Evolutionary conservation across 2,797 vertebrate species (phyloP).

Genomic region (Molossus alvarezi): DNA sequence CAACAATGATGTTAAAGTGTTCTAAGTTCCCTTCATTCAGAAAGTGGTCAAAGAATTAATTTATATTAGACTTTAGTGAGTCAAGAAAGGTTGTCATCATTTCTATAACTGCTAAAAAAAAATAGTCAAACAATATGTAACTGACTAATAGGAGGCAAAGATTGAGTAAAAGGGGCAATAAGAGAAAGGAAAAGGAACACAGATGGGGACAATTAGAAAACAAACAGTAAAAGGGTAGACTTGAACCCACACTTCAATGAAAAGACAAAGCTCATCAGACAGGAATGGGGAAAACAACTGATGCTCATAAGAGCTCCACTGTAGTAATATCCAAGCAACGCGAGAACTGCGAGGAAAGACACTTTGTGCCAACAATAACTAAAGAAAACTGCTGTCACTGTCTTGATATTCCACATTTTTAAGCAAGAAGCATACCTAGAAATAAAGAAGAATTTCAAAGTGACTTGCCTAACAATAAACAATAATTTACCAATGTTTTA

Average conservation of each 20-base stretch:
- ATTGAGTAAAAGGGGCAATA: not conserved
- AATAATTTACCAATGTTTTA: not conserved
- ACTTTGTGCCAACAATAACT: not conserved
- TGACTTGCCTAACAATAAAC: not conserved
- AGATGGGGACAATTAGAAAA: not conserved
- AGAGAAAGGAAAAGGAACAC: not conserved
- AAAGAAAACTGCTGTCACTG: not conserved
- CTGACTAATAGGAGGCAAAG: not conserved
- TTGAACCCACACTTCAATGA: not conserved
- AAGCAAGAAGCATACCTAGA: not conserved
- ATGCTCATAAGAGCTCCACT: not conserved
- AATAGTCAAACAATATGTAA: not conserved
- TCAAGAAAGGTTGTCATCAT: not conserved
- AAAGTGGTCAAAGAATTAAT: not conserved
- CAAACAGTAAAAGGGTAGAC: not conserved
- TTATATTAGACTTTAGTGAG: not conserved
- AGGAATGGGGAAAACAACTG: not conserved
- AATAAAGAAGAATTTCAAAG: not conserved
- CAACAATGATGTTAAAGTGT: not conserved
- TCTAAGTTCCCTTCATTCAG: not conserved
- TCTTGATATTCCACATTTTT: not conserved
- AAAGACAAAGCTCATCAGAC: not conserved
- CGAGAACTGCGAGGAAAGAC: not conserved
- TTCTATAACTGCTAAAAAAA: not conserved
- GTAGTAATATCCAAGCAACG: not conserved